Percentiles rank a stretch among this genome's conserved stretches.
phyloP scores from a whole-genome alignment of 2,888 invertebrate species.

The Harmothoe impar region DNA sequence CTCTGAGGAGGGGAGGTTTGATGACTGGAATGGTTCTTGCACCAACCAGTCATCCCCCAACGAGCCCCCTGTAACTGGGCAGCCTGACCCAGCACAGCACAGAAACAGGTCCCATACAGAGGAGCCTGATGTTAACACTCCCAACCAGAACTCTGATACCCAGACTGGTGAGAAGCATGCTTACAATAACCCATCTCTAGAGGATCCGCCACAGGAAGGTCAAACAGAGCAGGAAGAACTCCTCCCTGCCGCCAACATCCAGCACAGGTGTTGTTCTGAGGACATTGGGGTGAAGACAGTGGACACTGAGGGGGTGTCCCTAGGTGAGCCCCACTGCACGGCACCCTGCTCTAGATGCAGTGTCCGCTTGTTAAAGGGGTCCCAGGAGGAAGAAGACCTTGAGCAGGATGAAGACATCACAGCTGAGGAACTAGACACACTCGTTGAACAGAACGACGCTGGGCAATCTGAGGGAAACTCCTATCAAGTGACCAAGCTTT shows the following conservation, averaged over 20 bases:
- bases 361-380: background rate
- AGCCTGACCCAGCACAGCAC: no score
- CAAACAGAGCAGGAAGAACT: background rate
- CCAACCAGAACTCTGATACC: background rate
- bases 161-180: background rate
- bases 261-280: no score
- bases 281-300: no score
- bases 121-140: no score
- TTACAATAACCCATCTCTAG: background rate
- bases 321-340: background rate
- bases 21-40: background rate
- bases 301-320: no score
- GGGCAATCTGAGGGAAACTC: background rate
- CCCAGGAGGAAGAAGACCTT: background rate
- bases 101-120: no score
- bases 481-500: conserved; percentile 13
- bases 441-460: background rate
- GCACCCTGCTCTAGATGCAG: background rate
- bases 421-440: background rate
- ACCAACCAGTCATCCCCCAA: background rate
- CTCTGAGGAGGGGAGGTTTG: background rate
- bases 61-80: background rate
- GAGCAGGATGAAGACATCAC: background rate
- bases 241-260: no score
- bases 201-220: background rate